Base-by-base conservation (phyloP, 2,888 invertebrate genomes). In the Elmis aenea region DNA sequence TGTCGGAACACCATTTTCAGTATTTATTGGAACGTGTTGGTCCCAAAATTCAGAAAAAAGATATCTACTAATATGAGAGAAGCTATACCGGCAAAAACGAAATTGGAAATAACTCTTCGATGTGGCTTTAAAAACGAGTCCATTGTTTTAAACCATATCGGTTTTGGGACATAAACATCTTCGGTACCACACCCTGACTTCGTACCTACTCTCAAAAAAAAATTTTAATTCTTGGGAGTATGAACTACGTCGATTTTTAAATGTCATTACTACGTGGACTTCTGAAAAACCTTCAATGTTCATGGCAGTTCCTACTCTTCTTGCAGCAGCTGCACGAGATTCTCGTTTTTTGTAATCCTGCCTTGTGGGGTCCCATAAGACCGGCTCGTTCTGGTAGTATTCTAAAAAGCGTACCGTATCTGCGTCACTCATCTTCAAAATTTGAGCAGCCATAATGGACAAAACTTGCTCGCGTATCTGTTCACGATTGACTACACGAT, bases 301-400 rank as follows among this genome's bases (percentile, higher is more conserved):
- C 23, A 40, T 18, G 6, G 8, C 20, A n/a, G 6, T 6, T n/a
- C 32, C 36, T 3, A 41, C 37, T 18, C 41, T 24, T 13, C 14
- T 31, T 10, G 32, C 25, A 9, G 39, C 39, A 18, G 18, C 36
- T 13, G 32, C 25, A 25, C 43, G 35, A 1, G 29, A n/a, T 5
- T 29, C 41, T 11, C 53, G 52, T 37, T 56, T 54, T 8, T 55
- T 61, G 39, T 66, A 68, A 8, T 57, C 52, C 0, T 48, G 36
- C 0, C 52, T 14, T 0, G 29, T 23, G 0, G 61, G 57, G 42
- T 68, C 60, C 66, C 66, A 67, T 2, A 68, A 50, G 4, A 61
- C 62, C 2, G 57, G 46, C 9, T 65, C 59, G 2, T 52, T 49
- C 6, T 54, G 45, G 44, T 63, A 67, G 4, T 64, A 45, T 2